Conservation (phyloP, 2,797 vertebrate genomes). For the Falco peregrinus region DNA sequence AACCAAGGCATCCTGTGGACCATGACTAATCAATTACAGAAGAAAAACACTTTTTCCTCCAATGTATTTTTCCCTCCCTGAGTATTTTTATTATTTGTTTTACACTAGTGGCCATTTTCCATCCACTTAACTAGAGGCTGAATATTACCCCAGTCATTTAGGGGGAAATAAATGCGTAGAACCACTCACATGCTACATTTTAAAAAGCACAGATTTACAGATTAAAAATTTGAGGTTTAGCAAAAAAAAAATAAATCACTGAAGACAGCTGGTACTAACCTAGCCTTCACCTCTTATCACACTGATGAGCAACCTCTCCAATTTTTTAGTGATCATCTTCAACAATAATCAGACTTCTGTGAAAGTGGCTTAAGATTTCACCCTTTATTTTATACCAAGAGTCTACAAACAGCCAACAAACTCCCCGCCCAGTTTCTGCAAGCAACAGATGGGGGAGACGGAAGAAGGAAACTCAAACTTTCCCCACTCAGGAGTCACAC, state of each 20-base stretch:
- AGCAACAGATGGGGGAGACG: background rate
- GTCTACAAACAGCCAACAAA: background rate
- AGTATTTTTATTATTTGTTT: background rate
- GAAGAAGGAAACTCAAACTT: background rate
- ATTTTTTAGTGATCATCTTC: background rate
- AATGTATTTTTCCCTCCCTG: background rate
- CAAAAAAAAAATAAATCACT: background rate
- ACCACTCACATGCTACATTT: background rate
- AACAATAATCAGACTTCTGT: background rate
- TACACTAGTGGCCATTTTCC: background rate
- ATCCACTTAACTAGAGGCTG: background rate
- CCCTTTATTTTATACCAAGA: background rate
- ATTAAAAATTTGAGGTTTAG: background rate
- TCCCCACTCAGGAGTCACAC: background rate
- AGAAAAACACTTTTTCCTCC: background rate
- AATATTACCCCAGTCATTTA: background rate
- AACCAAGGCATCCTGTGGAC: background rate
- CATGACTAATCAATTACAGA: background rate
- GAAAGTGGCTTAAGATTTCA: background rate
- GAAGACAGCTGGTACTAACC: background rate
- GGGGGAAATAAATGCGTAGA: background rate
- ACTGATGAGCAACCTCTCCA: background rate
- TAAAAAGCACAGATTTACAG: background rate
- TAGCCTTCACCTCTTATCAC: background rate
- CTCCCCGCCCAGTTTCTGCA: rapidly evolving